Base-by-base conservation (phyloP, 92 coral and sea anemone species). In the Siderastrea siderea region DNA sequence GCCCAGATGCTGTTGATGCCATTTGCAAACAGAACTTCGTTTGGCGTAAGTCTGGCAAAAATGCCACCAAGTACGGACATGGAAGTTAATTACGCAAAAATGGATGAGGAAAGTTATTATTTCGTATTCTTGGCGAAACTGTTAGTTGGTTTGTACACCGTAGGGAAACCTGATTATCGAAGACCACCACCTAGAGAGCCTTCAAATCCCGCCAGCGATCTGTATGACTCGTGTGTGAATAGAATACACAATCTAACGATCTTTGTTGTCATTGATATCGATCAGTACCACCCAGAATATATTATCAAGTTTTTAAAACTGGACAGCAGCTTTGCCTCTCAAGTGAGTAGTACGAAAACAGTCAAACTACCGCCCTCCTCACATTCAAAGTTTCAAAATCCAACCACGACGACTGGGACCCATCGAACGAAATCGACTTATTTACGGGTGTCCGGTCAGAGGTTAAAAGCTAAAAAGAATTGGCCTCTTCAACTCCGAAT, bases 1-100 rank as follows among this genome's bases (percentile, higher is more conserved):
- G 44, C 12, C 2, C 60, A 7, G 91, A 88, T 16, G 79, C 84
- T 19, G 89, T 86, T 16, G 75, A 84, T 10, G 93, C 94, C 53
- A 93, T 95, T 48, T 95, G 98, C 64, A 95, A 93, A 87, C 94
- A 93, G 81, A 95, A 93, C 44, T 95, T 95, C 68, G 98, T 93
- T 77, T 93, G 96, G 94, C 96, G 96, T 68, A 73, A 93, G 86
- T 87, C 94, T 84, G 96, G 96, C 60, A 91, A 88, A 73, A 91
- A 95, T 66, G 98, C 96, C 16, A 83, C 94, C n/a, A 67, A 75
- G 38, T 95, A 88, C 77, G 98, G 98, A 50, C 79, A 83, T 46
- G 98, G 98, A n/a, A 95, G 90, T 82, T 95, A 95, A 68, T 46
- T 93, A 95, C 83, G 86, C 86, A 46, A 66, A 47, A 38, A 65